Percentiles rank a stretch among this genome's conserved stretches.
These are phyloP conservation scores for Rhodinocichla rosea DNA, from an alignment of 2,113 vertebrate species.

Conservation along the genomic window DNA sequence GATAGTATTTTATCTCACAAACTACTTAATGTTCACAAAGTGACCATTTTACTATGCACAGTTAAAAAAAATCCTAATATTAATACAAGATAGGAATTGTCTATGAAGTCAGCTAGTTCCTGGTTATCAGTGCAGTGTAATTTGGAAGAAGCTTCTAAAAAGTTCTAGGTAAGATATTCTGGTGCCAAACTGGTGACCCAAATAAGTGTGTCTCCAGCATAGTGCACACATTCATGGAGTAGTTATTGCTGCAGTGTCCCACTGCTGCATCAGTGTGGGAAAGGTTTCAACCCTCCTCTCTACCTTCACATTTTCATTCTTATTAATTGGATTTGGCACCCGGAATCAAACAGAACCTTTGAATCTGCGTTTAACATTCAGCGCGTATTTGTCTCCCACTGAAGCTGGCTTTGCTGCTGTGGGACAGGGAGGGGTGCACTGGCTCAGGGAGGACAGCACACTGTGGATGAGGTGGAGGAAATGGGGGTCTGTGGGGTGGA, in stretches of 20 bases:
- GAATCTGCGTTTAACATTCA: background rate
- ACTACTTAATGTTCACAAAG: background rate
- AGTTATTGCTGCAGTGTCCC: background rate
- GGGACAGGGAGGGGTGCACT: background rate
- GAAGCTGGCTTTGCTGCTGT: background rate
- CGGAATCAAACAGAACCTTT: background rate
- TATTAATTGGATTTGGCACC: background rate
- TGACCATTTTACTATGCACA: background rate
- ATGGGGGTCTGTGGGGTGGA: too few species aligned
- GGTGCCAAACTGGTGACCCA: background rate
- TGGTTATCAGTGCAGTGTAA: background rate
- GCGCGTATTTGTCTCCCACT: background rate
- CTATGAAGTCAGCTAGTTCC: constrained; percentile 21
- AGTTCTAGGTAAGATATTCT: background rate
- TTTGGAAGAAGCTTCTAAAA: constrained; percentile 26
- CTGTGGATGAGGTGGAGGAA: background rate
- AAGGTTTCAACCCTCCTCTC: background rate
- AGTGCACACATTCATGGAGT: background rate
- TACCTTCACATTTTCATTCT: background rate
- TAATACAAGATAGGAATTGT: background rate
- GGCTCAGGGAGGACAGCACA: background rate
- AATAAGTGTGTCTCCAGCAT: background rate
- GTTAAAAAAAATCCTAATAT: background rate
- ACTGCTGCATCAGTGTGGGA: background rate
- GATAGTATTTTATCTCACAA: background rate